Conservation (phyloP, 2,113 vertebrate genomes). For the Paedocypris sp. region DNA sequence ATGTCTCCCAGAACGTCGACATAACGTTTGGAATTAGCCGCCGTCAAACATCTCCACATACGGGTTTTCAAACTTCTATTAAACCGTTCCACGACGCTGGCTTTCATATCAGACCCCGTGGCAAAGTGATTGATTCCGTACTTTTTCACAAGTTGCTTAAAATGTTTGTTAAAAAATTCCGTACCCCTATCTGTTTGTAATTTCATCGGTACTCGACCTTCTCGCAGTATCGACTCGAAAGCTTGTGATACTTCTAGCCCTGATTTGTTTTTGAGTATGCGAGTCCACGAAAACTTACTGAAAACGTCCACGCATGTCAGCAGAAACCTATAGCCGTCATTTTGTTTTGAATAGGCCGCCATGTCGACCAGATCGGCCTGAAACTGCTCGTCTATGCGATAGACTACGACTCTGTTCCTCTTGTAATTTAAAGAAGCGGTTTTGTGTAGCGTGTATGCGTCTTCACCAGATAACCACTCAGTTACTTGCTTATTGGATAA, state of each 20-base stretch:
- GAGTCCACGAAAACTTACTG: background rate
- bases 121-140: background rate
- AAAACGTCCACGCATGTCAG: background rate
- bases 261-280: no score
- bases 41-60: background rate
- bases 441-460: background rate
- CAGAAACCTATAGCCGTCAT: background rate
- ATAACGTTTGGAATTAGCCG: background rate
- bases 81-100: background rate
- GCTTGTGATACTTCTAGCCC: background rate
- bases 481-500: background rate
- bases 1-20: background rate
- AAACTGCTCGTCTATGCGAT: background rate
- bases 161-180: background rate
- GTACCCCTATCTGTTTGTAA: background rate
- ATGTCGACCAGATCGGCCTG: background rate
- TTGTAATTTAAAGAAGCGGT: background rate
- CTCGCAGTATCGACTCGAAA: background rate
- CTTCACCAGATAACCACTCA: background rate
- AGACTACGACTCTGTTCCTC: background rate
- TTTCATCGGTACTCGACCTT: background rate
- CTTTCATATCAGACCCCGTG: background rate
- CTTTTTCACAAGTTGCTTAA: background rate
- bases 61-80: background rate
- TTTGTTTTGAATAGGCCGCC: background rate